Base-by-base conservation (phyloP, 2,888 invertebrate species). In the Punctoribates punctum region DNA sequence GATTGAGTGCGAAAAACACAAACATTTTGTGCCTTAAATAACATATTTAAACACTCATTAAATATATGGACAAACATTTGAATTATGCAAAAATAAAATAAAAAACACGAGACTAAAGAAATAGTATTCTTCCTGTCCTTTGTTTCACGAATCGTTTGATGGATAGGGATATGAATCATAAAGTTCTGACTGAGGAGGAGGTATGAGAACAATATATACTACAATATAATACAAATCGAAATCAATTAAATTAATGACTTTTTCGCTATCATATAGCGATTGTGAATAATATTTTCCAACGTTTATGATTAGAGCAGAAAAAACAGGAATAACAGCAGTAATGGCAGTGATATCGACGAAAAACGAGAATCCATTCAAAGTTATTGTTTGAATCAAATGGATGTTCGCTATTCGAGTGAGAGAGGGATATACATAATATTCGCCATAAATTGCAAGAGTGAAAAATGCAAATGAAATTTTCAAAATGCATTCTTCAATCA, bases 231-330 rank as follows among this genome's bases (percentile, higher is more conserved):
- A 67, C 65, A 67, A 67, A 29, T 67, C 29, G 38, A 38, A 67
- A 67, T 67, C 65, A 67, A 67, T 67, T 67, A 67, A 67, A 67
- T 67, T 67, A 38, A 67, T 67, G 65, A 38, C 34, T 38, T 67
- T 38, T 38, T 38, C 15, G 8, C 17, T 67, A 17, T 3, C 60
- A 60, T 20, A 60, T 60, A 38, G 8, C 29, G 11, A 34, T 38
- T 38, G 15, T 13, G 15, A 38, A 67, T 17, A 42, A 42, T 42
- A 42, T 42, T 42, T 42, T 23, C 6, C 23, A 54, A 23, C n/a
- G n/a, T 20, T 54, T 54, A 54, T 20, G 8, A 54, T n/a, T 54
- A 54, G 20, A 54, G 54, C 23, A 54, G n/a, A 54, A 20, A 54
- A 42, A 42, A 42, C 11, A 13, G 11, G 42, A 42, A 42, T 42